Conservation (phyloP, 64 coral and sea anemone species). For the Anthopleura sola region DNA sequence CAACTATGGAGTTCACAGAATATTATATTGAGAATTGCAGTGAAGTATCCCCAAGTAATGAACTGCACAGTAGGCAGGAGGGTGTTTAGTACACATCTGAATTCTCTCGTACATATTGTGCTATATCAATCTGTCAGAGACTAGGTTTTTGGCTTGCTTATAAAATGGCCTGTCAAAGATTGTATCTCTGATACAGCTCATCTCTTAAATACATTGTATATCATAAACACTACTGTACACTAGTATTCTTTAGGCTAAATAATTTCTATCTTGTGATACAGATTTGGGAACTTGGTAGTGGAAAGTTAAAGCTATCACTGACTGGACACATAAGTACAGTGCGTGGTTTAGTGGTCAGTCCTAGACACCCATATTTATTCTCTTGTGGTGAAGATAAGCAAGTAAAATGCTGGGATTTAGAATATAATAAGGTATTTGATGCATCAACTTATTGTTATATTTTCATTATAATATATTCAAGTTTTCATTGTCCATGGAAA, state of each 20-base stretch:
- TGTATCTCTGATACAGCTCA: neutral
- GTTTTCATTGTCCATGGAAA: neutral
- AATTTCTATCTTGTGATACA: neutral
- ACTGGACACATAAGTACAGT: slow-evolving; percentile 99
- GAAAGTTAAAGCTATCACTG: slow-evolving; percentile 87
- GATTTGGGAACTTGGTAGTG: slow-evolving; percentile 99
- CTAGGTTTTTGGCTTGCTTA: neutral
- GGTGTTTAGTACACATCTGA: neutral
- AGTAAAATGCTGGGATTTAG: slow-evolving; percentile 99
- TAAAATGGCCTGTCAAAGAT: neutral
- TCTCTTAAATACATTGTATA: no score
- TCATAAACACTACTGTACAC: no score
- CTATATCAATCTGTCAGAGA: neutral
- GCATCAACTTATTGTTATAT: neutral
- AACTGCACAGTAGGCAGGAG: slow-evolving; percentile 20
- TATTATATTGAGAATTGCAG: no score
- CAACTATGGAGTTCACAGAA: no score
- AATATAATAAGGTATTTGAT: slow-evolving; percentile 88
- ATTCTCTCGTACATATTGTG: slow-evolving; percentile 20
- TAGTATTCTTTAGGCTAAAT: neutral
- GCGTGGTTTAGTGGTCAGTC: slow-evolving; percentile 88
- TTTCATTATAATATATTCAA: neutral
- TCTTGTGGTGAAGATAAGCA: slow-evolving; percentile 98
- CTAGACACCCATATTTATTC: slow-evolving; percentile 94
- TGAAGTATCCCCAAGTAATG: no score